Evolutionary conservation across 2,797 vertebrate genomes (phyloP).

Genomic region (Iguana delicatissima): DNA sequence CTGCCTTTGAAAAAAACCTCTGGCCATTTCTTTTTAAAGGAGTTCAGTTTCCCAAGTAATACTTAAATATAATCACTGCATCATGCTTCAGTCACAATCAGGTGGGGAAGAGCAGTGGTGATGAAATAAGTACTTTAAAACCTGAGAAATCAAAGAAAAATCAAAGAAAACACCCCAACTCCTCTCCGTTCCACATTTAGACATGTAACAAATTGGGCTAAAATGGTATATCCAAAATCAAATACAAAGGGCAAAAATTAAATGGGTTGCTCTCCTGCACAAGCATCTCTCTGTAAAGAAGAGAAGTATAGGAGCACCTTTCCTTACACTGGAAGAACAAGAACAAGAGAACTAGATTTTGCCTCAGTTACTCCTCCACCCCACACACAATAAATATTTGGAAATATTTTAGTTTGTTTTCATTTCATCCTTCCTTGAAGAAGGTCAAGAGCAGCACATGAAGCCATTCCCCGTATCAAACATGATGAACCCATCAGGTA

Average conservation of each 20-base stretch:
- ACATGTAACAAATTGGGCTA: slow-evolving; percentile 38
- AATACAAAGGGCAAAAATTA: slow-evolving; percentile 1
- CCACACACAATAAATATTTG: not conserved
- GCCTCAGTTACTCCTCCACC: not conserved
- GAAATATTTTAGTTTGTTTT: not conserved
- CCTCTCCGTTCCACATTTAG: slow-evolving; percentile 20
- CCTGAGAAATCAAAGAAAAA: slow-evolving; percentile 25
- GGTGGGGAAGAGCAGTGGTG: slow-evolving; percentile 36
- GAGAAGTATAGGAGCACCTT: not conserved
- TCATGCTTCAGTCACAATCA: slow-evolving; percentile 21
- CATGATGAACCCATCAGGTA: not conserved
- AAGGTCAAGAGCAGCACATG: not conserved
- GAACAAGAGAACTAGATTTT: not conserved
- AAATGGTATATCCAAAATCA: slow-evolving; percentile 21
- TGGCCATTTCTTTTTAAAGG: slow-evolving; percentile 42
- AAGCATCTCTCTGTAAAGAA: not conserved
- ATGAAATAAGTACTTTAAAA: slow-evolving; percentile 50
- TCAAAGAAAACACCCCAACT: slow-evolving; percentile 49
- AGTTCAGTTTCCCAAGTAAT: slow-evolving; percentile 59
- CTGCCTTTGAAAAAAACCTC: slow-evolving; percentile 44
- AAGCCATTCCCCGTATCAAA: not conserved
- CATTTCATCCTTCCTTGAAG: not conserved
- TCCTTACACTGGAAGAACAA: not conserved
- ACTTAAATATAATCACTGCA: not conserved
- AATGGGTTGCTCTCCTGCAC: not conserved